Conservation (phyloP, 2,113 vertebrate genomes). For the Aphelocoma coerulescens region DNA sequence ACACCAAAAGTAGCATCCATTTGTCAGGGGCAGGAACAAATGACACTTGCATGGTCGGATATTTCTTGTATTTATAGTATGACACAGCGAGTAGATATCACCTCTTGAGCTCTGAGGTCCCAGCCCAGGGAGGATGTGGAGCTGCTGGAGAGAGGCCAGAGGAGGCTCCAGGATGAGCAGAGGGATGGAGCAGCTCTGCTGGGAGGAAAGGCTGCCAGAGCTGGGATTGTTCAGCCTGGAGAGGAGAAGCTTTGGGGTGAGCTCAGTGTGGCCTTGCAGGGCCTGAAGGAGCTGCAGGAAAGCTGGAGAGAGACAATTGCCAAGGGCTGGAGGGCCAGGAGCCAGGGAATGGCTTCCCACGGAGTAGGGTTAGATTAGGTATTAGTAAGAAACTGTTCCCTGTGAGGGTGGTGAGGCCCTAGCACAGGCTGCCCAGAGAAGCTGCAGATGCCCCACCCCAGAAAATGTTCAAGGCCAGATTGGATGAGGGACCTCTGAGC, state of each 20-base stretch:
- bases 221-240: not conserved
- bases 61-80: not conserved
- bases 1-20: not conserved
- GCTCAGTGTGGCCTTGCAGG: not conserved
- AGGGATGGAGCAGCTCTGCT: not conserved
- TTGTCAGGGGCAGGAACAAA: not conserved
- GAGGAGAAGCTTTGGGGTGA: not conserved
- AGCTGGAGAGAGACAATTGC: not conserved
- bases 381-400: not conserved
- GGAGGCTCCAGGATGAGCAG: not conserved
- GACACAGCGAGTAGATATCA: not conserved
- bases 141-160: not conserved
- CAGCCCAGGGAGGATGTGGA: not conserved
- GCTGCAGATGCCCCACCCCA: not conserved
- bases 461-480: not conserved
- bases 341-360: rapidly evolving
- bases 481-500: not conserved
- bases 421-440: not conserved
- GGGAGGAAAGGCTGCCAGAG: not conserved
- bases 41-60: not conserved
- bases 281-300: not conserved
- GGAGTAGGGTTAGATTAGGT: not conserved
- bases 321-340: not conserved
- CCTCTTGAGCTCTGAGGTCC: not conserved
- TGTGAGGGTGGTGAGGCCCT: not conserved